Evolutionary conservation across 2,113 vertebrate genomes (phyloP).

Genomic region (Panurus biarmicus): DNA sequence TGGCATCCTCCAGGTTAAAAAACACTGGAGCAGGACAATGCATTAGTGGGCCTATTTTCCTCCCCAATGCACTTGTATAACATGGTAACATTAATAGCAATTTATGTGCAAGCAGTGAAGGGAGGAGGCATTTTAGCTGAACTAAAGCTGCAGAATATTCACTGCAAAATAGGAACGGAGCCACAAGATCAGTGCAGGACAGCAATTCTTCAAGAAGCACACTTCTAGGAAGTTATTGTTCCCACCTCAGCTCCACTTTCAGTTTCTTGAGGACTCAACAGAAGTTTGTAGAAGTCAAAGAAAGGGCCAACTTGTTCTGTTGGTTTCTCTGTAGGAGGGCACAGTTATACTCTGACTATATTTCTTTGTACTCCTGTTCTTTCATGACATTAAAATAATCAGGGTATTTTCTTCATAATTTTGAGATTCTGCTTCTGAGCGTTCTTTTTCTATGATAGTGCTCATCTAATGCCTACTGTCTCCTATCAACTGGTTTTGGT

Average conservation of each 20-base stretch:
- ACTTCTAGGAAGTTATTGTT: constrained; percentile 11
- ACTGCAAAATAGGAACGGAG: not conserved
- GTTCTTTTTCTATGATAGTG: not conserved
- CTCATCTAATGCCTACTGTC: not conserved
- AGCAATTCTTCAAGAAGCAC: not conserved
- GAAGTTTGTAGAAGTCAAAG: constrained; percentile 30
- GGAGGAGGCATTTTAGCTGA: constrained; percentile 8
- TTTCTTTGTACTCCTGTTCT: not conserved
- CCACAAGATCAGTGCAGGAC: not conserved
- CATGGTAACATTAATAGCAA: constrained; percentile 44
- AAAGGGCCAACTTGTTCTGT: not conserved
- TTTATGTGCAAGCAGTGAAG: constrained; percentile 33
- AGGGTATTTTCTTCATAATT: not conserved
- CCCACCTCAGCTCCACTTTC: constrained; percentile 7
- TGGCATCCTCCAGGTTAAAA: constrained; percentile 44
- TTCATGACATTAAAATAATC: not conserved
- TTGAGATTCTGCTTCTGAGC: not conserved
- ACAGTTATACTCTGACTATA: not conserved
- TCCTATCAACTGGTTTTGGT: not conserved
- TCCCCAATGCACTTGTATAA: constrained; percentile 37
- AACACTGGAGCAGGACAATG: constrained; percentile 29
- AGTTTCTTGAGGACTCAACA: constrained; percentile 41
- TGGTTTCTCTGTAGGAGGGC: not conserved
- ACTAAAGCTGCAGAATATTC: constrained; percentile 1
- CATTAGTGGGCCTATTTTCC: constrained; percentile 39